Evolutionary conservation across 2,113 vertebrate species (phyloP), one percentile per base, ranked within the genome.

Genomic region (Ammospiza nelsoni): DNA sequence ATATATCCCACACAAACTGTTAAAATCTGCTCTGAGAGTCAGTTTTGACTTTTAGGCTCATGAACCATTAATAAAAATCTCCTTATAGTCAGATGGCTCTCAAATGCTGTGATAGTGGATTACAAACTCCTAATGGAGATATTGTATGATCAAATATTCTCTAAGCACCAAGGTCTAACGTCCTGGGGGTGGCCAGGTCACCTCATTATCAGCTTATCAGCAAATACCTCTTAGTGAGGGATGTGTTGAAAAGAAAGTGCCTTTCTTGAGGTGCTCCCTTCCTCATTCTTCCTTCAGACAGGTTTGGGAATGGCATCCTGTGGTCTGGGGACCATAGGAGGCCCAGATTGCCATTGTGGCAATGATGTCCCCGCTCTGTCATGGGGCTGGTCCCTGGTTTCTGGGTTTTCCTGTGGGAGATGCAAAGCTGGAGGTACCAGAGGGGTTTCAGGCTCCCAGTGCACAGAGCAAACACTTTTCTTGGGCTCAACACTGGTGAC

Each of bases 31-130:
- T 92, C 89, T 63, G 58, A 93, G 95, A 97, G 94, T 96, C 88
- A 95, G 94, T 94, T 97, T 97, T 96, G 96, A 96, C 94, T 96
- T 97, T 96, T 94, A 98, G 97, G 92, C 96, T 98, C 97, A 96
- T 89, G 92, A 92, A 79, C 96, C 97, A 98, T 98, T 98, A 98
- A 98, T 97, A 98, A 98, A 98, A 98, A 98, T 98, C 98, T 98
- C 94, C 97, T 97, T 98, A 96, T 59, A 97, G 95, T 96, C 95
- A 98, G 98, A 98, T 98, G 91, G 96, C 83, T 97, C 96, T 97
- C 90, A 98, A 97, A 97, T 91, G 96, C 97, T 87, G 95, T 94
- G 96, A 95, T 95, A 96, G 97, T 46, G 94, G 98, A 98, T 99
- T 98, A 99, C 85, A 62, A 71, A 84, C 92, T 94, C 97, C 97